phyloP scores from a whole-genome alignment of 2,113 vertebrate species.

The Murina feae region DNA sequence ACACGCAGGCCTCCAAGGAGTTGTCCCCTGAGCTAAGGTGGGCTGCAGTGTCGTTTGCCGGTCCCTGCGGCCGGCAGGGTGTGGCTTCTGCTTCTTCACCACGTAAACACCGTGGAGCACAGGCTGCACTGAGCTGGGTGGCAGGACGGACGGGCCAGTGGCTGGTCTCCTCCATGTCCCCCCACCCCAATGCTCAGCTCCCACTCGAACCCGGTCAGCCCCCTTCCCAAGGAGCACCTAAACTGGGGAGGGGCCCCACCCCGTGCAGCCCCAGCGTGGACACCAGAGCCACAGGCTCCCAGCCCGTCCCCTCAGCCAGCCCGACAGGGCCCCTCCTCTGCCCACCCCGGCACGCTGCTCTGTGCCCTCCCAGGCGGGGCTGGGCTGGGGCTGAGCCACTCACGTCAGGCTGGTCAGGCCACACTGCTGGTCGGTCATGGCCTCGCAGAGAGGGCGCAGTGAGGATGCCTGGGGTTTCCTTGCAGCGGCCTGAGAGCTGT shows the following conservation, averaged over 20 bases:
- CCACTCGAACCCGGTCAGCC: background rate
- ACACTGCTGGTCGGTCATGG: background rate
- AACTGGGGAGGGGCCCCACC: too few species aligned
- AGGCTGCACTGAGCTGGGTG: background rate
- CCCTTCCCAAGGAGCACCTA: background rate
- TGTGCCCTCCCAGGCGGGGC: too few species aligned
- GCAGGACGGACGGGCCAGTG: background rate
- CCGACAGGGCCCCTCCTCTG: background rate
- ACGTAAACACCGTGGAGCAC: accelerated
- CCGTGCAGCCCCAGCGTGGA: accelerated
- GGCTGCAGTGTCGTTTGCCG: accelerated
- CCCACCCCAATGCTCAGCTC: background rate
- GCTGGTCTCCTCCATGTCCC: background rate
- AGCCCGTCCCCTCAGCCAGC: background rate
- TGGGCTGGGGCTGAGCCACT: background rate
- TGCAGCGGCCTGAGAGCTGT: background rate
- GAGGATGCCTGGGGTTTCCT: slow-evolving; percentile 7
- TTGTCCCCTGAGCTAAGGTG: accelerated
- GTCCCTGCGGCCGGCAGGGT: accelerated
- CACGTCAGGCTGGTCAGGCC: slow-evolving; percentile 44
- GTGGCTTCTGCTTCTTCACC: too few species aligned
- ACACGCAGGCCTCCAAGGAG: accelerated
- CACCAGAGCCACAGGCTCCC: background rate
- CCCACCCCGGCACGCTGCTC: background rate
- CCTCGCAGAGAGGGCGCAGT: slow-evolving; percentile 45